Conservation (phyloP, 2,113 vertebrate species). For the Lonchura striata region DNA sequence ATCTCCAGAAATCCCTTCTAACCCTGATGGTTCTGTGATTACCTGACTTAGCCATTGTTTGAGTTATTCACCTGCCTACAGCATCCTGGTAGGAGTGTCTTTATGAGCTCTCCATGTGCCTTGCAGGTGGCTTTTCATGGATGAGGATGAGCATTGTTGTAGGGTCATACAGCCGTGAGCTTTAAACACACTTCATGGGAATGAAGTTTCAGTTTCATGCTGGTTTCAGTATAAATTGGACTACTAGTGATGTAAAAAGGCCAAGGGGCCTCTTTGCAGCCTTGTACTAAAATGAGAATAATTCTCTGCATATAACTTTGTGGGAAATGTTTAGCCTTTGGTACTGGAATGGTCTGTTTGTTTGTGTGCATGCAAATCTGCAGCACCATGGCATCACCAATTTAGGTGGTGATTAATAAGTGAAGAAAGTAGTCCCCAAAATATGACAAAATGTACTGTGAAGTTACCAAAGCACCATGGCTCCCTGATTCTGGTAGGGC, state of each 20-base stretch:
- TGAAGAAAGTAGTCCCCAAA: background rate
- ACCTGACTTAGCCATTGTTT: background rate
- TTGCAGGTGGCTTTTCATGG: background rate
- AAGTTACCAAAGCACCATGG: background rate
- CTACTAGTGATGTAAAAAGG: background rate
- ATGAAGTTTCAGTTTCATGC: background rate
- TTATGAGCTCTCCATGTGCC: background rate
- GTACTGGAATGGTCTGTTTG: background rate
- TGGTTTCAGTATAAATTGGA: background rate
- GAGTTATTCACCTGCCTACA: background rate
- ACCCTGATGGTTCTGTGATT: background rate
- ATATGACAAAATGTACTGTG: background rate
- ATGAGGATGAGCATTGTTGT: background rate
- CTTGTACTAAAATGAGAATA: background rate
- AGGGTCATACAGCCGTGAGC: rapidly evolving
- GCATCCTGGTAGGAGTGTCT: background rate
- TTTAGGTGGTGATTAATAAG: background rate
- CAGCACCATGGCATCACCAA: background rate
- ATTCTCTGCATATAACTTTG: rapidly evolving
- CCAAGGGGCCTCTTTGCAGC: background rate
- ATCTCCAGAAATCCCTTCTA: background rate
- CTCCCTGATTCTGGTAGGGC: background rate
- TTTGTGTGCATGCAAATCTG: background rate
- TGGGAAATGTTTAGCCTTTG: background rate
- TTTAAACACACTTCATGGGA: background rate